Conservation (phyloP, 2,888 invertebrate species). For the Catocala nupta region DNA sequence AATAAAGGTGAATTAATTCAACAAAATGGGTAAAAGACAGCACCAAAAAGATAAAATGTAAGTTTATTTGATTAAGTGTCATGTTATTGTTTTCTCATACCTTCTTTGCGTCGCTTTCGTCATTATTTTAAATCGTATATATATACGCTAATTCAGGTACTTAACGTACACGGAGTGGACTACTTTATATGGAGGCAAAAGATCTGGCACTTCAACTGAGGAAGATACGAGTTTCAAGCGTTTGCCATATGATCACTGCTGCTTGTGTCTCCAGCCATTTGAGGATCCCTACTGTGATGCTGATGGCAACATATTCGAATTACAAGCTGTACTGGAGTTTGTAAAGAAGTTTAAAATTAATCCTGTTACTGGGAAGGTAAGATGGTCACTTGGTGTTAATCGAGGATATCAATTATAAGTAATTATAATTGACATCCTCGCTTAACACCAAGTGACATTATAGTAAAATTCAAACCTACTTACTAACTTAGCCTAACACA, state of each 20-base stretch:
- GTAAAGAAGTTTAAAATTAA: conserved; percentile 96
- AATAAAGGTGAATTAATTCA: background rate
- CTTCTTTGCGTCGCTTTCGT: no score
- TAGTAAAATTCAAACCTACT: no score
- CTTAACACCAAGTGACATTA: no score
- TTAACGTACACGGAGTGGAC: conserved; percentile 96
- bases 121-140: conserved; percentile 6
- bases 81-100: no score
- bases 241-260: conserved; percentile 97
- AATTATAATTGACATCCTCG: no score
- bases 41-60: conserved; percentile 98
- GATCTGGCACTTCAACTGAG: conserved; percentile 89
- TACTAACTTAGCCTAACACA: no score
- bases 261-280: conserved; percentile 96
- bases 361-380: conserved; percentile 96
- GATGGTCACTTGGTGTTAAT: no score
- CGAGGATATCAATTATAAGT: no score
- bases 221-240: conserved; percentile 95
- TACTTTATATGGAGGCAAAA: conserved; percentile 96
- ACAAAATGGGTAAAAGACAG: conserved; percentile 96
- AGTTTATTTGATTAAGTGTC: conserved; percentile 45
- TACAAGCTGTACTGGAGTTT: conserved; percentile 95
- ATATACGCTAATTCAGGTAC: conserved; percentile 89
- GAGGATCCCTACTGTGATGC: conserved; percentile 96
- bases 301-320: conserved; percentile 97